A percentile compares a stretch with the other conserved stretches of the same genome.
These are phyloP conservation scores for Cervus canadensis DNA, from an alignment of 2,113 vertebrate genomes.

Conservation along the genomic window DNA sequence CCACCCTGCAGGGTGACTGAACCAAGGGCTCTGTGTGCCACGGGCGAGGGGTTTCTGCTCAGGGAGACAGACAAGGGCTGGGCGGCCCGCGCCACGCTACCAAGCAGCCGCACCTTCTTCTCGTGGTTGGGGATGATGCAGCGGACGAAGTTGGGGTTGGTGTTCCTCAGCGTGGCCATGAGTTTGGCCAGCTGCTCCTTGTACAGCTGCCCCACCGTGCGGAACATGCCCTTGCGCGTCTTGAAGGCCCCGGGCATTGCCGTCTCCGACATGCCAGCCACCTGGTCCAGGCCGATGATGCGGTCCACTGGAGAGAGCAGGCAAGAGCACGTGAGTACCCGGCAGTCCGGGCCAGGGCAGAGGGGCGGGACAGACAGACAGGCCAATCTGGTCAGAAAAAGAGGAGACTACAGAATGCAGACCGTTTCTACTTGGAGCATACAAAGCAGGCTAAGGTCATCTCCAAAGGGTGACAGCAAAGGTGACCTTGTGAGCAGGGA, in stretches of 20 bases:
- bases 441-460: neutral
- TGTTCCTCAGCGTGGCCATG: conserved; percentile 97
- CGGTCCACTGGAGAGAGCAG: conserved; percentile 89
- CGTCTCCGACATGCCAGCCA: conserved; percentile 94
- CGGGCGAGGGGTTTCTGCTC: neutral
- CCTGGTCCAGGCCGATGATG: conserved; percentile 97
- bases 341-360: accelerated
- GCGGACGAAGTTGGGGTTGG: conserved; percentile 98
- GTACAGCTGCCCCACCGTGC: conserved; percentile 97
- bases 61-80: neutral
- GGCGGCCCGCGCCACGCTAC: accelerated
- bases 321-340: neutral
- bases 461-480: neutral
- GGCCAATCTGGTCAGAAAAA: conserved; percentile 43
- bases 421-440: conserved; percentile 68
- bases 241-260: conserved; percentile 93
- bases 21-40: accelerated
- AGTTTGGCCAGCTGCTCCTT: conserved; percentile 98
- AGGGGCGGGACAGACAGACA: neutral
- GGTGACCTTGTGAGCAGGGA: neutral
- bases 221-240: conserved; percentile 98
- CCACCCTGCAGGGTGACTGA: accelerated
- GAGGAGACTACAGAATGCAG: conserved; percentile 48
- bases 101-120: conserved; percentile 88
- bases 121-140: conserved; percentile 99